phyloP scores from a whole-genome alignment of 2,888 invertebrate species.

The Tachina fera region DNA sequence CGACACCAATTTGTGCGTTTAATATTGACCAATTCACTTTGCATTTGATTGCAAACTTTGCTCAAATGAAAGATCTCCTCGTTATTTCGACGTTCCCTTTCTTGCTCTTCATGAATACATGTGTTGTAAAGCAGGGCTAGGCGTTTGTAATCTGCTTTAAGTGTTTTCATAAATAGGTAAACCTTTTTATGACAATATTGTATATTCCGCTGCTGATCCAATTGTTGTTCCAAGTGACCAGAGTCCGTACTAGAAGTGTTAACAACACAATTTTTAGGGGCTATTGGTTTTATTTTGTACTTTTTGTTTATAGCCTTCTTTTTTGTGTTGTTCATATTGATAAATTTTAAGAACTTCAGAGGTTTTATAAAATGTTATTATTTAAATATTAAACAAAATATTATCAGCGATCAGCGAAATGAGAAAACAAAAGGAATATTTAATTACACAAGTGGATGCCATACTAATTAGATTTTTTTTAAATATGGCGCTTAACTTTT shows the following conservation, averaged over 20 bases:
- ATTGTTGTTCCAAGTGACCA: neutral
- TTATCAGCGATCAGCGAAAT: neutral
- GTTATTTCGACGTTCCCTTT: conserved; percentile 36
- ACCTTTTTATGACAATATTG: conserved; percentile 16
- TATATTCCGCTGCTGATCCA: neutral
- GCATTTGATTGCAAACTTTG: conserved; percentile 42
- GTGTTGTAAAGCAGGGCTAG: conserved; percentile 11
- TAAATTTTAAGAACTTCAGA: neutral
- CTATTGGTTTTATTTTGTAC: neutral
- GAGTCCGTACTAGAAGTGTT: neutral
- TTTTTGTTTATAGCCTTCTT: neutral
- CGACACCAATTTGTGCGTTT: conserved; percentile 75
- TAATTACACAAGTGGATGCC: conserved; percentile 4
- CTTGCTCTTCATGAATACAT: conserved; percentile 25
- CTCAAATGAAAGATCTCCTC: conserved; percentile 61
- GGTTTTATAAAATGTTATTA: neutral
- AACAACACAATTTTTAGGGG: neutral
- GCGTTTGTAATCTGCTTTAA: conserved; percentile 38
- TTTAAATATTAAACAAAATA: neutral
- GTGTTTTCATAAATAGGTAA: conserved; percentile 9
- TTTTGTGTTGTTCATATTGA: conserved; percentile 6
- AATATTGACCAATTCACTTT: conserved; percentile 65
- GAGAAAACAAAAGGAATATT: neutral
- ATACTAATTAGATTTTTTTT: neutral
- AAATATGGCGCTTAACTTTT: conserved; percentile 42